These are phyloP conservation scores for Ostrea denselamellosa DNA, from an alignment of 1,140 invertebrate species.

Conservation along the genomic window DNA sequence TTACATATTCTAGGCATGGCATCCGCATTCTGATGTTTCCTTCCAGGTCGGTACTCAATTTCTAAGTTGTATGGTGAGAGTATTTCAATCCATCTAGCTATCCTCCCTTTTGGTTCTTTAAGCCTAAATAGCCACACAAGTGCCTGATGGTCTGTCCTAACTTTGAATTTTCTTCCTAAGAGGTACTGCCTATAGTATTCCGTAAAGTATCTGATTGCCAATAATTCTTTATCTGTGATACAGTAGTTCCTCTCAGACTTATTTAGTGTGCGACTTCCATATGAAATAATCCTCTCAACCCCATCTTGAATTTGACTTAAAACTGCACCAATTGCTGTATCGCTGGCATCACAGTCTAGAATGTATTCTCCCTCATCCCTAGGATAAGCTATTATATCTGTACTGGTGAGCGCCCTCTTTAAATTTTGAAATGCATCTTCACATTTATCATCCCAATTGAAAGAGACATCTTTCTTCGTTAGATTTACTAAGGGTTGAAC, in stretches of 20 bases:
- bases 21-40: conserved; percentile 49
- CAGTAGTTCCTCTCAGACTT: conserved; percentile 75
- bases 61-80: conserved; percentile 65
- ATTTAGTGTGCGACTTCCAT: too few species aligned
- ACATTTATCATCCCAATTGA: conserved; percentile 56
- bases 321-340: conserved; percentile 51
- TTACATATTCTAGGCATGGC: neutral
- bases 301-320: too few species aligned
- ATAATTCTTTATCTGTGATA: conserved; percentile 62
- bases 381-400: conserved; percentile 59
- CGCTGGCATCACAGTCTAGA: conserved; percentile 66
- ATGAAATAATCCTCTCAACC: too few species aligned
- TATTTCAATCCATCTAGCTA: conserved; percentile 65
- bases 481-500: conserved; percentile 56
- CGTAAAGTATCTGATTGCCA: conserved; percentile 55
- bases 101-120: conserved; percentile 54
- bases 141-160: conserved; percentile 64
- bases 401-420: conserved; percentile 51
- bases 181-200: conserved; percentile 62
- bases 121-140: conserved; percentile 59
- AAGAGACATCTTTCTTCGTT: conserved; percentile 49
- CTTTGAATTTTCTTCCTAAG: conserved; percentile 56
- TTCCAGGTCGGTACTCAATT: conserved; percentile 62
- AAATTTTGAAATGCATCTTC: conserved; percentile 57
- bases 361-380: conserved; percentile 53